A percentile compares a stretch with the other conserved stretches of the same genome.
These are phyloP conservation scores for Sinocyclocheilus anshuiensis DNA, from an alignment of 2,113 vertebrate species.

Conservation along the genomic window DNA sequence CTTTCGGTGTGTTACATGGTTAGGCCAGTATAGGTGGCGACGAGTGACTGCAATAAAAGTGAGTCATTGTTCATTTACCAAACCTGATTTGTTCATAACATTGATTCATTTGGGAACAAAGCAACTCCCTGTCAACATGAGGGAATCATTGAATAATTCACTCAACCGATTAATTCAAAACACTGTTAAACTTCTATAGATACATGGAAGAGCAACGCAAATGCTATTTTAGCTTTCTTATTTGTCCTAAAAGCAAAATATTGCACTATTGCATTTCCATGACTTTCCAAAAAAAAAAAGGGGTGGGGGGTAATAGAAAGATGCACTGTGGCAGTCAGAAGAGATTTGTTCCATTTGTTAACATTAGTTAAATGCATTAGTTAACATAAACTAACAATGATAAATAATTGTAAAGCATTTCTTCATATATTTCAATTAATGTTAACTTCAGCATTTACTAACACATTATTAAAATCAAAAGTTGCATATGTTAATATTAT, in stretches of 20 bases:
- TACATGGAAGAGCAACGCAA: no score
- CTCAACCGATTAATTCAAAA: neutral
- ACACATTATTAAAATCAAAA: neutral
- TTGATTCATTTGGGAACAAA: neutral
- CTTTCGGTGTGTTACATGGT: neutral
- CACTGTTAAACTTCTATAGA: no score
- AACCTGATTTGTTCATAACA: neutral
- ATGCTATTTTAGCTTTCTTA: no score
- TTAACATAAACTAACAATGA: no score
- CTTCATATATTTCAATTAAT: neutral
- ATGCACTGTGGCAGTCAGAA: neutral
- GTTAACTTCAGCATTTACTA: neutral
- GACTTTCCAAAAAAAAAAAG: neutral
- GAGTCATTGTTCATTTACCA: neutral
- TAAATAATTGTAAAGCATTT: neutral
- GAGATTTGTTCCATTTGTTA: neutral
- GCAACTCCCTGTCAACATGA: neutral
- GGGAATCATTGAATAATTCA: neutral
- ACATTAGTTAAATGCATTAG: neutral
- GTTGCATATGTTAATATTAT: neutral
- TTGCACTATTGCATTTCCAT: neutral
- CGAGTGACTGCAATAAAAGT: neutral
- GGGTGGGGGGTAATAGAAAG: neutral
- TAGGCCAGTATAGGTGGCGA: neutral
- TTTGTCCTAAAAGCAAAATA: neutral